Conservation (phyloP, 35 echinoderm and acorn worm genomes). For the Apostichopus californicus region DNA sequence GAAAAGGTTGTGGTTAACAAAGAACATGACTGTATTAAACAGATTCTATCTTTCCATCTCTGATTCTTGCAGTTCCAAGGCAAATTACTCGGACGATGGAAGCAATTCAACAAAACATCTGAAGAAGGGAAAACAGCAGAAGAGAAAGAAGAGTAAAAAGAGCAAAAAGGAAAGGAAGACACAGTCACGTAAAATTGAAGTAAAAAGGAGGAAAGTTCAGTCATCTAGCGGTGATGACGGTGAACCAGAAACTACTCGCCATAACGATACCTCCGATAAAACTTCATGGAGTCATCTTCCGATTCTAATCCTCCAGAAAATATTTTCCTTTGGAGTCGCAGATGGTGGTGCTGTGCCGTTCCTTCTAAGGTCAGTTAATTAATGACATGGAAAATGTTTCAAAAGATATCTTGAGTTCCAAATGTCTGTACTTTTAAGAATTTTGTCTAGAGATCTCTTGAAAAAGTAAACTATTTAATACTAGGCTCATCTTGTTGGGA, state of each 20-base stretch:
- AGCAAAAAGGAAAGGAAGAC: neutral
- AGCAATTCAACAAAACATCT: neutral
- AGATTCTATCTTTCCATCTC: too few relatives aligned
- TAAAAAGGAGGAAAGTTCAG: neutral
- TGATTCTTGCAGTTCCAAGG: too few relatives aligned
- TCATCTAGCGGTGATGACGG: neutral
- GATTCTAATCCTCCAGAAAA: slow-evolving; percentile 6
- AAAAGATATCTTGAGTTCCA: too few relatives aligned
- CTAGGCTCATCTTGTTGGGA: too few relatives aligned
- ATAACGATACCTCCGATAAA: neutral
- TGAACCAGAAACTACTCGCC: neutral
- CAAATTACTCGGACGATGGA: too few relatives aligned
- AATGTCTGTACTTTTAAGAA: too few relatives aligned
- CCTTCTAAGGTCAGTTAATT: slow-evolving; percentile 10
- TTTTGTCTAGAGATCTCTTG: too few relatives aligned
- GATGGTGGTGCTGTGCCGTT: slow-evolving; percentile 30
- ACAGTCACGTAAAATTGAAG: neutral
- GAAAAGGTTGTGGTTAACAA: neutral
- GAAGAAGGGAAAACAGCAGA: neutral
- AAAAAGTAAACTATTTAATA: too few relatives aligned
- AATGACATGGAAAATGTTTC: too few relatives aligned
- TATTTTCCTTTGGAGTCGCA: neutral
- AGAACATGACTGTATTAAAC: neutral
- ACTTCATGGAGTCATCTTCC: slow-evolving; percentile 4
- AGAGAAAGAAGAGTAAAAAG: neutral